Conservation (phyloP, 2,113 vertebrate genomes). For the Urocitellus parryii region DNA sequence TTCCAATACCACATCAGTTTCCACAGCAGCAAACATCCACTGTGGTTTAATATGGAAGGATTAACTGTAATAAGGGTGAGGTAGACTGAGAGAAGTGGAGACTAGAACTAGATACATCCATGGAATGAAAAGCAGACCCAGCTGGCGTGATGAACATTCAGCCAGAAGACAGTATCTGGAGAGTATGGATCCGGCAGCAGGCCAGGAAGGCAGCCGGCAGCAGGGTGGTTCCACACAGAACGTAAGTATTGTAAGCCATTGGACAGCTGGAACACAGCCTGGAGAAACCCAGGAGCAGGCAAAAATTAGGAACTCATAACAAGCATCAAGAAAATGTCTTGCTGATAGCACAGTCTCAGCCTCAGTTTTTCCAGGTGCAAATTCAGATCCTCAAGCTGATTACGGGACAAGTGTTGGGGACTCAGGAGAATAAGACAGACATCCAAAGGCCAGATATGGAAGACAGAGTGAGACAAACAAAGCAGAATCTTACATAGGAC, state of each 20-base stretch:
- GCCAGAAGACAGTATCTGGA: constrained; percentile 24
- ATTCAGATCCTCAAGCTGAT: background rate
- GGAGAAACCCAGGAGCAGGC: constrained; percentile 13
- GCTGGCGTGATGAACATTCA: background rate
- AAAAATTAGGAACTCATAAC: constrained; percentile 29
- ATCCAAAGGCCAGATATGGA: background rate
- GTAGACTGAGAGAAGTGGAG: background rate
- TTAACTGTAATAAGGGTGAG: constrained; percentile 22
- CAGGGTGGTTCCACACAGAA: constrained; percentile 30
- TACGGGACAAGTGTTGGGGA: background rate
- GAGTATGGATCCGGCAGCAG: background rate
- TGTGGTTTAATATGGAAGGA: constrained; percentile 52
- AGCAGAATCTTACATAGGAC: background rate
- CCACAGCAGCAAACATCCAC: constrained; percentile 56
- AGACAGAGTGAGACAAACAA: background rate
- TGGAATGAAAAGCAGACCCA: constrained; percentile 19
- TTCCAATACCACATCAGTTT: constrained; percentile 68
- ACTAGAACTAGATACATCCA: background rate
- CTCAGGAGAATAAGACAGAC: background rate
- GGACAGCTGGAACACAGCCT: constrained; percentile 39
- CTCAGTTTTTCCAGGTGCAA: background rate
- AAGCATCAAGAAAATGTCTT: constrained; percentile 44
- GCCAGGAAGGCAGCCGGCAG: constrained; percentile 57
- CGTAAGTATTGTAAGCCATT: background rate
- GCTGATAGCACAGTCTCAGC: background rate